Base-by-base conservation (phyloP, 30 jellyfish, hydroid and myxozoan species). In the Catostylus mosaicus region DNA sequence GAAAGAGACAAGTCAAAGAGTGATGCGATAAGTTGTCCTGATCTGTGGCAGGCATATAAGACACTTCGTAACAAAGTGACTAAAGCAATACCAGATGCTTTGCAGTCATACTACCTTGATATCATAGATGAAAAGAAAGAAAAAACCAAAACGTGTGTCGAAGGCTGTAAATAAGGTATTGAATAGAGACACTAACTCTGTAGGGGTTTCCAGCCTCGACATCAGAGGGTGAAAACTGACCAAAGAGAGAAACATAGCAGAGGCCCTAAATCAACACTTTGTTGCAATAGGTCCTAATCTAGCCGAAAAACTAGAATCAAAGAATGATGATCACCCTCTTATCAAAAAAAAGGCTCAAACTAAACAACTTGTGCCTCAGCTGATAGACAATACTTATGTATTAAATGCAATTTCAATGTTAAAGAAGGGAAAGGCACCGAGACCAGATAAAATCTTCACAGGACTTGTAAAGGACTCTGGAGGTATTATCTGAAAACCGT, bases 61-160 rank as follows among this genome's bases (percentile, higher is more conserved):
- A 26, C 61, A 48, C 75, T 48, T 26, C 84, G 84, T 72, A 59
- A 75, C 29, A 78, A 33, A 59, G 81, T 78, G 80, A 35, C 71
- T 59, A 32, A 11, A 64, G 70, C 89, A 56, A 54, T 51, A 76
- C 62, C 66, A 76, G 36, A 32, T 73, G 72, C 71, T 76, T 54
- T 76, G 65, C 89, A 59, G 89, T 59, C 89, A 78, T 46, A 75
- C 65, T 75, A 75, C 51, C 80, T 60, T 29, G 87, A 34, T 75
- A 47, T 75, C 35, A 75, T 75, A 75, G 61, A 75, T 75, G 67
- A n/a, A n/a, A 20, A 52, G 8, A 52, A 52, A n/a, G 67, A 40
- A 8, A 43, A 43, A 43, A 6, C 56, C 85, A 73, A 73, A 73
- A 34, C 72, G 48, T 19, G 47, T 40, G 77, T 73, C 77, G 85